These are phyloP conservation scores for Pelochelys cantorii DNA, from an alignment of 2,797 vertebrate species.

Conservation along the genomic window DNA sequence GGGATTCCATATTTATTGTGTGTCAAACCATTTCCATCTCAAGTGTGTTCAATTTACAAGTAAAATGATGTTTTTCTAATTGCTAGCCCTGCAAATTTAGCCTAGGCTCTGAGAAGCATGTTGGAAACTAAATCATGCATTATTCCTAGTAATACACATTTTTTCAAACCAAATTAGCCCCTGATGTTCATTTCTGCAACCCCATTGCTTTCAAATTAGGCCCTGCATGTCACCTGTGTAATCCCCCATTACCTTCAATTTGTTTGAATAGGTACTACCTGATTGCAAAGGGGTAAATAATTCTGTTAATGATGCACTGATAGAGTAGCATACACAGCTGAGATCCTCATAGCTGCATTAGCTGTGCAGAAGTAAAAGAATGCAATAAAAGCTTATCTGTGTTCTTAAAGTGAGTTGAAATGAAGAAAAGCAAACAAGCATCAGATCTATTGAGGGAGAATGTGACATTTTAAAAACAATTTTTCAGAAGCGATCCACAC, in stretches of 20 bases:
- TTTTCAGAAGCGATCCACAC: background rate
- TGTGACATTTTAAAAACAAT: background rate
- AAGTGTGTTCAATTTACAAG: background rate
- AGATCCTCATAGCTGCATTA: background rate
- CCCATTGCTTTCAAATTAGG: background rate
- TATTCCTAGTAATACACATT: background rate
- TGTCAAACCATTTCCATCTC: background rate
- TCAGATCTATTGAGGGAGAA: background rate
- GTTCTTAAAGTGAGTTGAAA: background rate
- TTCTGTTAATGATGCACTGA: background rate
- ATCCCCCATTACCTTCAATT: background rate
- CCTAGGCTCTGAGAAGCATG: background rate
- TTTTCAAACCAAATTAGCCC: background rate
- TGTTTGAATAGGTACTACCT: background rate
- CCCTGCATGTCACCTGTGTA: background rate
- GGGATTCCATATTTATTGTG: background rate
- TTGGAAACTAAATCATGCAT: background rate
- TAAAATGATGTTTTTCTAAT: constrained; percentile 11
- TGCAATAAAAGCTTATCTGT: background rate
- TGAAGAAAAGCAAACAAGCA: background rate
- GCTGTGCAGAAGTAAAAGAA: background rate
- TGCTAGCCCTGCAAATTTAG: background rate
- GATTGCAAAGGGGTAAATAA: background rate
- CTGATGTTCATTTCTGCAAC: constrained; percentile 2
- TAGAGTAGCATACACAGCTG: background rate